Evolutionary conservation across 2,113 vertebrate genomes (phyloP).

Genomic region (Scolopax mira): DNA sequence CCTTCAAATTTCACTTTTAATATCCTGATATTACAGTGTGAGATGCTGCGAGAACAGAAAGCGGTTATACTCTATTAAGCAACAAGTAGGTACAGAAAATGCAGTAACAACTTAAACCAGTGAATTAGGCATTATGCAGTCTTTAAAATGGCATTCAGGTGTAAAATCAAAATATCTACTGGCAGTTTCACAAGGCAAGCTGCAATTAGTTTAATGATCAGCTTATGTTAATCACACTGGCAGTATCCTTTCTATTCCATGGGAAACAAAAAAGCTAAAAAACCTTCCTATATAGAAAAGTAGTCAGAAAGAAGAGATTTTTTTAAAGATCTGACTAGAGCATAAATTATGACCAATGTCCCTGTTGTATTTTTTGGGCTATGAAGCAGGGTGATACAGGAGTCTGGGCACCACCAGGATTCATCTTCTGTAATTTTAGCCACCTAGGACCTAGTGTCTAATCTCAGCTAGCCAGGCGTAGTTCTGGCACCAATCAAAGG

Average conservation of each 20-base stretch:
- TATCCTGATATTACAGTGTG: not conserved
- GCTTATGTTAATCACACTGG: not conserved
- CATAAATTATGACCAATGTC: not conserved
- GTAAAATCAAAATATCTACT: not conserved
- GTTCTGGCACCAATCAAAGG: not conserved
- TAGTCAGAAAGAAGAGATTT: not conserved
- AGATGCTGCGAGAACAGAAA: not conserved
- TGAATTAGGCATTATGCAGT: not conserved
- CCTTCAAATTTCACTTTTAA: not conserved
- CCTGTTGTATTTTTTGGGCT: not conserved
- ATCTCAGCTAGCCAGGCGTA: not conserved
- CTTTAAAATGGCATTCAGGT: not conserved
- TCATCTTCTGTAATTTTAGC: not conserved
- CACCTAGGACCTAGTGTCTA: not conserved
- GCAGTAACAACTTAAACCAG: not conserved
- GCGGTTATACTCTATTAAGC: not conserved
- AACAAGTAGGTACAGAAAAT: slow-evolving; percentile 3
- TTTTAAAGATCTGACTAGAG: not conserved
- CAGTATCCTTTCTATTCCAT: not conserved
- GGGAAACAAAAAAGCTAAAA: not conserved
- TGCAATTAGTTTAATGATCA: not conserved
- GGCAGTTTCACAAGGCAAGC: not conserved
- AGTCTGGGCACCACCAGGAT: not conserved
- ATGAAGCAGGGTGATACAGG: not conserved
- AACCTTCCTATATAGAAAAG: not conserved